These are phyloP conservation scores for Grantiella picta DNA, from an alignment of 2,113 vertebrate genomes.

Conservation along the genomic window DNA sequence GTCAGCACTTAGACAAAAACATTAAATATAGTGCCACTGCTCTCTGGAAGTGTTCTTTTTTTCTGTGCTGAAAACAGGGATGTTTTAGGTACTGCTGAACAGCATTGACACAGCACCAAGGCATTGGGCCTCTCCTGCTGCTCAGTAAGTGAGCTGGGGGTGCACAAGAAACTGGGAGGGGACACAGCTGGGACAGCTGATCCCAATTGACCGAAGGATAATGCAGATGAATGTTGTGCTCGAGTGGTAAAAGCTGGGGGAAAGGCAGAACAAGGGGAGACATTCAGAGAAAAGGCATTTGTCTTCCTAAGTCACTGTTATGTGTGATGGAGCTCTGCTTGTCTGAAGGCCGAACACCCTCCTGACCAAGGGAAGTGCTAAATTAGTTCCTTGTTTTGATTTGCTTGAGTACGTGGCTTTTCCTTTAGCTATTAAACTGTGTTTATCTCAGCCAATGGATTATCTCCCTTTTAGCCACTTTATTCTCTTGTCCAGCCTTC, in stretches of 20 bases:
- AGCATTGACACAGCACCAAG: background rate
- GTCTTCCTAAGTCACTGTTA: background rate
- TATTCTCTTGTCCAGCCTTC: background rate
- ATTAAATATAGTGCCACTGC: background rate
- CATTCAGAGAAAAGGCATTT: background rate
- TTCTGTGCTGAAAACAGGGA: background rate
- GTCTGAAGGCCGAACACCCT: background rate
- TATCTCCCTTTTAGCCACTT: background rate
- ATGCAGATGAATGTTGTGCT: fast-evolving
- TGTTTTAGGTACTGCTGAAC: background rate
- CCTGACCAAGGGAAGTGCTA: background rate
- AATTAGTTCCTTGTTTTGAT: background rate
- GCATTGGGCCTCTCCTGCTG: background rate
- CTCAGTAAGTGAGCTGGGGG: background rate
- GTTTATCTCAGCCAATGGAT: background rate
- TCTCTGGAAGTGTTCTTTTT: background rate
- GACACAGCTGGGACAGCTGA: background rate
- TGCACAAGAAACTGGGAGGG: background rate
- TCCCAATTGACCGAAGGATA: background rate
- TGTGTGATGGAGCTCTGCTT: background rate
- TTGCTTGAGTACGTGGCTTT: background rate
- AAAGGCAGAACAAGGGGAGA: background rate
- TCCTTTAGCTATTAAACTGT: background rate
- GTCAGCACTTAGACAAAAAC: background rate
- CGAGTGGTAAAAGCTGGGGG: background rate